Base-by-base conservation (phyloP, 2,113 vertebrate species). In the Paracanthobrama guichenoti region DNA sequence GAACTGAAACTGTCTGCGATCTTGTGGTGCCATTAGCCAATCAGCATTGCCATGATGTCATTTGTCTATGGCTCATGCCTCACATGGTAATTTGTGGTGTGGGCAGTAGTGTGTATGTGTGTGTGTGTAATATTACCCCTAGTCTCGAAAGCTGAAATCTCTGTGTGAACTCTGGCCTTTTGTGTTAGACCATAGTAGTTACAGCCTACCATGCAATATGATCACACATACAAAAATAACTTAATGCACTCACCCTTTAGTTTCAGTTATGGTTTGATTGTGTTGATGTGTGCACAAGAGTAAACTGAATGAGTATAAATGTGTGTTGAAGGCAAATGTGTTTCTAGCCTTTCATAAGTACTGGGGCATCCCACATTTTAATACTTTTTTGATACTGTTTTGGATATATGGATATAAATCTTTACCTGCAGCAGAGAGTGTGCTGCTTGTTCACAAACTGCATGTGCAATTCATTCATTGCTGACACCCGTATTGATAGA, bases 141-240 rank as follows among this genome's bases (percentile, higher is more conserved):
- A 39, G 46, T 71, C 62, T 42, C 11, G 22, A 80, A 80, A 46
- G 44, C 59, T 60, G 31, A 48, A 26, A 20, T 62, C 62, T 50
- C 42, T 31, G 9, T 46, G 18, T 71, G 79, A 81, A 81, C 79
- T 81, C 64, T 81, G 79, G 28, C 66, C 53, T 81, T 81, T 81
- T 55, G 79, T 35, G 28, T 11, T 11, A 16, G 16, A 67, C 3
- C 62, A 66, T 3, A 18, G 42, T 1, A 6, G 60, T 22, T 42
- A 26, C 26, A 22, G 18, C 53, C 53, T 22, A 6, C 79, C 46
- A 24, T 9, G 28, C 26, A 81, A 69, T 50, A 67, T 55, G 64
- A 81, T 42, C 46, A 1, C 42, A 4, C 1, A 55, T 42, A 46
- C 26, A 60, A 1, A 50, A 53, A 39, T 35, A 81, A 28, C 10